phyloP scores from a whole-genome alignment of 92 coral and sea anemone species.

The Paragorgia papillata region DNA sequence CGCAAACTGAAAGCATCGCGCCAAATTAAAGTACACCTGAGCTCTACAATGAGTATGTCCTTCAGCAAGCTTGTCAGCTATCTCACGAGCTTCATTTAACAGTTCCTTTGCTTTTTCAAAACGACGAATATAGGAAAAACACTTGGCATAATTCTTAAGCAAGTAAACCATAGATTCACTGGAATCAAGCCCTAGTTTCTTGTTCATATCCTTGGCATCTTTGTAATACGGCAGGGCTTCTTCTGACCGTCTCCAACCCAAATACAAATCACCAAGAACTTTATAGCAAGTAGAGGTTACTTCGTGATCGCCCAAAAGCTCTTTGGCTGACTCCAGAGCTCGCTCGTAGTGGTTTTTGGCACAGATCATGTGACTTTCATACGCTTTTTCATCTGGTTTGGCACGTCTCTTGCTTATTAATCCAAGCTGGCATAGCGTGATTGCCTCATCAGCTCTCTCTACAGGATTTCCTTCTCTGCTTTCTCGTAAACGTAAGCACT shows the following conservation, averaged over 20 bases:
- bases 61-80: conserved; percentile 16
- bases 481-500: background rate
- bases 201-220: background rate
- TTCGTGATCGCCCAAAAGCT: conserved; percentile 25
- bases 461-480: background rate
- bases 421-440: background rate
- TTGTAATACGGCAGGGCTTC: background rate
- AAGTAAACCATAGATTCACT: background rate
- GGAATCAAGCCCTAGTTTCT: conserved; percentile 2
- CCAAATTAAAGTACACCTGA: too few relatives aligned
- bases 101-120: conserved; percentile 10
- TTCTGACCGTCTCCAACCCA: background rate
- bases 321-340: background rate
- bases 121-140: background rate
- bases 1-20: too few relatives aligned
- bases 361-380: background rate
- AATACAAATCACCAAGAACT: conserved; percentile 2
- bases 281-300: background rate
- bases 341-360: background rate
- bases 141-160: conserved; percentile 7
- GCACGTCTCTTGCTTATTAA: background rate
- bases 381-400: background rate
- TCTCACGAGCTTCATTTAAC: conserved; percentile 10
- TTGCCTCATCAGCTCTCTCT: background rate
- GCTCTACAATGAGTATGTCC: too few relatives aligned